Evolutionary conservation across 2,888 invertebrate genomes (phyloP).

Genomic region (Calameuta filiformis): DNA sequence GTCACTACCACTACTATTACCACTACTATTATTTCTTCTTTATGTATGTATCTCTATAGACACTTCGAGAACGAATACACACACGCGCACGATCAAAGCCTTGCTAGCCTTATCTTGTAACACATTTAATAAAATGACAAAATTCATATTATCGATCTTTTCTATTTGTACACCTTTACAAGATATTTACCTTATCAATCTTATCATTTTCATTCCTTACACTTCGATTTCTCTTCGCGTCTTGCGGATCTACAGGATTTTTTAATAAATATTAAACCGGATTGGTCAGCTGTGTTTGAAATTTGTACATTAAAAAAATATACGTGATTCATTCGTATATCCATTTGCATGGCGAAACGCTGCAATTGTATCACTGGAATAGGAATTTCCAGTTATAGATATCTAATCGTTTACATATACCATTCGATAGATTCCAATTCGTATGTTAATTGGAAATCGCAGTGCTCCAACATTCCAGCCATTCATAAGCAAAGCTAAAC

Average conservation of each 20-base stretch:
- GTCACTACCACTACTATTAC: not conserved
- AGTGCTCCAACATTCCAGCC: slow-evolving; percentile 14
- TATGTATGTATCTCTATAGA: not conserved
- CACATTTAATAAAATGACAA: slow-evolving; percentile 51
- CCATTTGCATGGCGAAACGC: not conserved
- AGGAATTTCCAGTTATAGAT: not conserved
- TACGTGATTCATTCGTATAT: not conserved
- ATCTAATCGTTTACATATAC: not conserved
- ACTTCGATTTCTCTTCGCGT: not conserved
- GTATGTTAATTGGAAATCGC: not conserved
- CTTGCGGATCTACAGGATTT: not conserved
- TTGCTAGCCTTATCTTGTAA: slow-evolving; percentile 60
- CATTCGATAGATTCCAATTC: not conserved
- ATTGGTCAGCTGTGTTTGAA: not conserved
- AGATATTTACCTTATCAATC: not conserved
- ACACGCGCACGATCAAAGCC: slow-evolving; percentile 54
- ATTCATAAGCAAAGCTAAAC: slow-evolving; percentile 43
- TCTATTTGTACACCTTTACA: not conserved
- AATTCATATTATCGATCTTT: slow-evolving; percentile 11
- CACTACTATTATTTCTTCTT: not conserved
- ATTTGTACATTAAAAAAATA: not conserved
- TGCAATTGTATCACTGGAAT: not conserved
- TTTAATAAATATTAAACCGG: too few species aligned
- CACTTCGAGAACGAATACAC: slow-evolving; percentile 18
- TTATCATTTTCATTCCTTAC: not conserved